phyloP scores from a whole-genome alignment of 2,888 invertebrate genomes.

The Glyphotaelius pellucidus region DNA sequence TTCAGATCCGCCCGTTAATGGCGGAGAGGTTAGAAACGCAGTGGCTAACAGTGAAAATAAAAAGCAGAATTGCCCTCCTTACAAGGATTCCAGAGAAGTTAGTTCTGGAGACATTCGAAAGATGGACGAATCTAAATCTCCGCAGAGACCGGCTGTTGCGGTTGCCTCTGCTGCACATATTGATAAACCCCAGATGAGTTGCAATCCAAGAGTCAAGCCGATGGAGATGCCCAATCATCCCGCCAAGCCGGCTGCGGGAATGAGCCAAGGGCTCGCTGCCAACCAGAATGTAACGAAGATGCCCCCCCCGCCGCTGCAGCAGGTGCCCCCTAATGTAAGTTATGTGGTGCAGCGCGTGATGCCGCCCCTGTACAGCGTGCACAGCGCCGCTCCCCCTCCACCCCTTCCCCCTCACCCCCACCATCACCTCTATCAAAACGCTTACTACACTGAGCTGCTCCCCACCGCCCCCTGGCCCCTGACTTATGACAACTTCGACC shows the following conservation, averaged over 20 bases:
- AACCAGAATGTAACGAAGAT: conserved; percentile 46
- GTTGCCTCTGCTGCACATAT: not conserved
- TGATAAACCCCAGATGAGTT: not conserved
- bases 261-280: conserved; percentile 11
- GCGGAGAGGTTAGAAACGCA: conserved; percentile 45
- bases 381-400: conserved; percentile 66
- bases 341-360: conserved; percentile 73
- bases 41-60: conserved; percentile 11
- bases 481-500: conserved; percentile 73
- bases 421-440: conserved; percentile 70
- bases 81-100: conserved; percentile 59
- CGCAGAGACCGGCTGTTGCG: not conserved
- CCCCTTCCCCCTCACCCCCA: conserved; percentile 68
- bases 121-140: conserved; percentile 35
- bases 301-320: conserved; percentile 57
- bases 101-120: conserved; percentile 38
- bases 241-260: not conserved
- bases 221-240: not conserved
- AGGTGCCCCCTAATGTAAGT: conserved; percentile 73
- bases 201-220: conserved; percentile 10
- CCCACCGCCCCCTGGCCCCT: conserved; percentile 75
- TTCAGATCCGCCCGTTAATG: not conserved
- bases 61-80: conserved; percentile 24
- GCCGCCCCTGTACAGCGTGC: conserved; percentile 70
- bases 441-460: conserved; percentile 72